Base-by-base conservation (phyloP, 2,888 invertebrate genomes). In the Lagria hirta region DNA sequence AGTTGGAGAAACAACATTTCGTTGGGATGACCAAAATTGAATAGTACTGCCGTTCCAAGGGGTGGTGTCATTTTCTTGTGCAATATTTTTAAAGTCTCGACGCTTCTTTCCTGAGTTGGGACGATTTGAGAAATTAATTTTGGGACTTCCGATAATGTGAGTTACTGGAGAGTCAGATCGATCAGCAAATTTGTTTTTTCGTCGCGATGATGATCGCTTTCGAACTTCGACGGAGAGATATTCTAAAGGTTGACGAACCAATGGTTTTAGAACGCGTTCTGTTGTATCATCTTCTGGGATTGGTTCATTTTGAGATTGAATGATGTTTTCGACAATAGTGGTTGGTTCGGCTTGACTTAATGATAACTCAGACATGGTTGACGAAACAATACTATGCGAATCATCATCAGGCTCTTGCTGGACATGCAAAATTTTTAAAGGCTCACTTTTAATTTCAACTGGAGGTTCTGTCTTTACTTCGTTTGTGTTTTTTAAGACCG, bases 401-500 rank as follows among this genome's bases (percentile, higher is more conserved):
- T 84, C 84, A 60, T 88, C 88, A 32, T 83, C 83, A 1, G 34
- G 33, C 11, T 41, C 41, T 2, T 22, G 16, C n/a, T n/a, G n/a
- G 21, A 33, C 15, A 11, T 26, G 26, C 8, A 18, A 18, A 4
- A 32, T 11, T 13, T 34, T 22, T 8, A 21, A 26, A 17, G 34
- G 34, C 11, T 26, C 28, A 2, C 22, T 13, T n/a, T 20, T 34
- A 78, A 14, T 23, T 16, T 15, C 1, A 5, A 23, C 8, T 10
- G 35, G 17, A 2, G 36, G 23, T 30, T 87, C 86, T 47, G 87
- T 86, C 65, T 88, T 88, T 48, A 86, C 87, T 57, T 86, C 87
- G 1, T 88, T 88, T 0, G 89, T 88, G 57, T 88, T 84, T 66
- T 89, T 89, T 8, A 91, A 72, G 4, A 88, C 86, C 12, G 82